Evolutionary conservation across 2,888 invertebrate genomes (phyloP).

Genomic region (Lamellibrachia columna): DNA sequence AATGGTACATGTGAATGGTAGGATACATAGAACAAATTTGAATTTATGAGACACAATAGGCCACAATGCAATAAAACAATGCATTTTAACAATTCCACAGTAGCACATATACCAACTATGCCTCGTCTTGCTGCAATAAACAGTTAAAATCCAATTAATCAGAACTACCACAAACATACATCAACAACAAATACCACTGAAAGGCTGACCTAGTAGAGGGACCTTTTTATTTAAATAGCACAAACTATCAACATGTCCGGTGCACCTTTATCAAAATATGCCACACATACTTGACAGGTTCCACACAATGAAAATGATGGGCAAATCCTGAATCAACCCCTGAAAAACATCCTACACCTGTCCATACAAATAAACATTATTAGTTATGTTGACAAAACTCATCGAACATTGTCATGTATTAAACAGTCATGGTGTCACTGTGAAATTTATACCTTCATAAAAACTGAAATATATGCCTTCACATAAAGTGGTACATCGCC

Average conservation of each 20-base stretch:
- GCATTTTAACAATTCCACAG: background rate
- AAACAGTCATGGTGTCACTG: background rate
- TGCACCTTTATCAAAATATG: background rate
- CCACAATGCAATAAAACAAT: background rate
- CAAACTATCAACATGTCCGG: background rate
- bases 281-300: background rate
- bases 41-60: too few relatives aligned
- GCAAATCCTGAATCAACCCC: background rate
- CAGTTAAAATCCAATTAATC: background rate
- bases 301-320: background rate
- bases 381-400: background rate
- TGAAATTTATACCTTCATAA: background rate
- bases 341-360: background rate
- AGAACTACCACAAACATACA: background rate
- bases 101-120: background rate
- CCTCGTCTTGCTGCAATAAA: background rate
- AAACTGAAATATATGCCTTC: background rate
- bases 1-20: background rate
- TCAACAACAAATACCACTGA: background rate
- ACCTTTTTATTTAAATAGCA: background rate
- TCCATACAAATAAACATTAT: background rate
- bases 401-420: background rate
- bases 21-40: background rate
- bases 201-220: background rate
- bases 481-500: background rate